Conservation (phyloP, 1,140 invertebrate genomes). For the Rhyacophila brunnea region DNA sequence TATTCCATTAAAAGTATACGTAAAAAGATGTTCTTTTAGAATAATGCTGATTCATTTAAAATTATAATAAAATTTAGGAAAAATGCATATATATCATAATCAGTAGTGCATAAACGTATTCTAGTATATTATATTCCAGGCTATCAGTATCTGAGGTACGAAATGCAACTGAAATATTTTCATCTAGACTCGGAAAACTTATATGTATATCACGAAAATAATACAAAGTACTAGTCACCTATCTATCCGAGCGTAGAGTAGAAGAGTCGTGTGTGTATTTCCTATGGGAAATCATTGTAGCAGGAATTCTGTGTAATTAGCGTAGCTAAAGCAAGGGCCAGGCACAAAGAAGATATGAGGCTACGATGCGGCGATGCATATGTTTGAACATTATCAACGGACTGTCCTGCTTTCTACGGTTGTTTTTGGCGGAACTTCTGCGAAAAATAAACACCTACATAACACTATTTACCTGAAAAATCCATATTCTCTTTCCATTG, state of each 20-base stretch:
- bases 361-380: conserved; percentile 5
- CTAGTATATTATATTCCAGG: too few species aligned
- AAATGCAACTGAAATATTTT: conserved; percentile 19
- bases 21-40: conserved; percentile 14
- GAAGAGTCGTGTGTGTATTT: conserved; percentile 22
- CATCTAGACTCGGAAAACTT: conserved; percentile 9
- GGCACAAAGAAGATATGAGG: not conserved
- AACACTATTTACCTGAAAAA: too few species aligned
- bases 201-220: conserved; percentile 1
- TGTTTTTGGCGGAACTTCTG: not conserved
- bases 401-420: not conserved
- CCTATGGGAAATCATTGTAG: conserved; percentile 35
- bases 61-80: too few species aligned
- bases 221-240: conserved; percentile 4
- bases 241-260: conserved; percentile 5
- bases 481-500: too few species aligned
- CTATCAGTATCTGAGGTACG: not conserved
- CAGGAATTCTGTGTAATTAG: conserved; percentile 33
- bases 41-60: too few species aligned
- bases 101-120: too few species aligned
- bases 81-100: too few species aligned
- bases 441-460: too few species aligned
- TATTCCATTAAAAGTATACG: not conserved
- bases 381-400: not conserved
- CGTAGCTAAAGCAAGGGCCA: conserved; percentile 14